Evolutionary conservation across 2,113 vertebrate species (phyloP).

Genomic region (Proteles cristata): DNA sequence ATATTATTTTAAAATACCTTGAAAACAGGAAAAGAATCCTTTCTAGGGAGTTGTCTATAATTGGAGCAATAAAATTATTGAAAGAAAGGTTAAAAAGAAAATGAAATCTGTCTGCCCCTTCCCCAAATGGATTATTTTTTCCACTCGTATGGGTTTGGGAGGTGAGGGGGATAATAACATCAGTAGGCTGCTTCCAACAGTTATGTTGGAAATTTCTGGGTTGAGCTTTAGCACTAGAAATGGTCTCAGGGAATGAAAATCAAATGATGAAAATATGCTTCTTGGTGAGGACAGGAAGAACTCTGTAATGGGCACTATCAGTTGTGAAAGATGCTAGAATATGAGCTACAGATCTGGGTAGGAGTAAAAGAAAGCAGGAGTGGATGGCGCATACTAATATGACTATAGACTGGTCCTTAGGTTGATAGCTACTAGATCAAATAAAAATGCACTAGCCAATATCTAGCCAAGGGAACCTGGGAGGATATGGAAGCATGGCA

Average conservation of each 20-base stretch:
- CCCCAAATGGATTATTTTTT: background rate
- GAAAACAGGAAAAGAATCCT: background rate
- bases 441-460: background rate
- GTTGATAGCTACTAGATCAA: too few relatives aligned
- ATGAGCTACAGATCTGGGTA: background rate
- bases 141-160: accelerated
- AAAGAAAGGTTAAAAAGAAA: background rate
- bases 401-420: background rate
- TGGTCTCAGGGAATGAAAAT: background rate
- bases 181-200: background rate
- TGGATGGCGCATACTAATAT: background rate
- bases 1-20: constrained; percentile 54
- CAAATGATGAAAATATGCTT: background rate
- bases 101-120: background rate
- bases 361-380: too few relatives aligned
- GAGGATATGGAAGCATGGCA: background rate
- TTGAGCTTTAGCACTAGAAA: background rate
- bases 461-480: too few relatives aligned
- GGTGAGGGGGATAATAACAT: background rate
- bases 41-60: background rate
- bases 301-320: accelerated
- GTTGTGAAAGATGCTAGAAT: accelerated
- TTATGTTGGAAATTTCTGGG: background rate
- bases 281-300: background rate
- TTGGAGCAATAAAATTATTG: background rate